Evolutionary conservation across 1,140 invertebrate species (phyloP).

Genomic region (Saxidomus purpurata): DNA sequence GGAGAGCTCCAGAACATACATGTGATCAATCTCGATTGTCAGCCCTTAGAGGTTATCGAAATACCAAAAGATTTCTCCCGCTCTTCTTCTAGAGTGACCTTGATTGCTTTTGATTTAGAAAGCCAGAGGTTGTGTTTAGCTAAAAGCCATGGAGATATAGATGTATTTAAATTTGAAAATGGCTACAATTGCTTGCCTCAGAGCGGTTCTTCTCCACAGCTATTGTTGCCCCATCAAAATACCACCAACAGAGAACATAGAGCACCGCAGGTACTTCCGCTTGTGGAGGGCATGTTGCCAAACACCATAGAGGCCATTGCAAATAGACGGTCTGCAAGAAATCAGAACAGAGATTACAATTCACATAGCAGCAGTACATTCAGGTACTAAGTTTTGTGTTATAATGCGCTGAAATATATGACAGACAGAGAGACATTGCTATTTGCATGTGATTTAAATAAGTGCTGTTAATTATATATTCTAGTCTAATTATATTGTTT

Average conservation of each 20-base stretch:
- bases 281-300: conserved; percentile 47
- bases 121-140: conserved; percentile 19
- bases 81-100: background rate
- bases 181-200: conserved; percentile 21
- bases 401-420: too few relatives aligned
- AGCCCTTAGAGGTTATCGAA: conserved; percentile 40
- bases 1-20: conserved; percentile 49
- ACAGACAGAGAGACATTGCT: too few relatives aligned
- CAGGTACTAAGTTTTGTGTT: too few relatives aligned
- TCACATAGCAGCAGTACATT: background rate
- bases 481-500: too few relatives aligned
- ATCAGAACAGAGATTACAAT: background rate
- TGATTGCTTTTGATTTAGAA: conserved; percentile 53
- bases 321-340: background rate
- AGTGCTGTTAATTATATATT: too few relatives aligned
- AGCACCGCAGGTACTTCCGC: conserved; percentile 40
- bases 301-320: conserved; percentile 41
- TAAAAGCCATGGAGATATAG: conserved; percentile 39
- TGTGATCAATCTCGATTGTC: conserved; percentile 20
- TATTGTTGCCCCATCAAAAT: background rate
- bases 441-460: too few relatives aligned
- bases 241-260: background rate
- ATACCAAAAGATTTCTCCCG: background rate
- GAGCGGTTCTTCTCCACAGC: background rate
- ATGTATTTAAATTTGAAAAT: conserved; percentile 43